phyloP scores from a whole-genome alignment of 2,797 vertebrate genomes.

The Helarctos malayanus region DNA sequence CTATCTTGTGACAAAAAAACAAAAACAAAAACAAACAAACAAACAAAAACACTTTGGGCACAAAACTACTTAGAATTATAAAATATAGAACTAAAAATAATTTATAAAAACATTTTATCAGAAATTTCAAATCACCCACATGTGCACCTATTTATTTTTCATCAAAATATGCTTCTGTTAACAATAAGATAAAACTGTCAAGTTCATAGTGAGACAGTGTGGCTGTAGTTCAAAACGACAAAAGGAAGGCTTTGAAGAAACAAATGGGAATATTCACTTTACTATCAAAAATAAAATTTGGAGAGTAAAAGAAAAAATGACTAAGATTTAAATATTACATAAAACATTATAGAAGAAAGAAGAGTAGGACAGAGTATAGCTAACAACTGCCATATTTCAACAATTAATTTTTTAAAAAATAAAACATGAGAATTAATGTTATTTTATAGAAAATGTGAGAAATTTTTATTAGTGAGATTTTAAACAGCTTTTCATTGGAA shows the following conservation, averaged over 20 bases:
- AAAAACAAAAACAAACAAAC: neutral
- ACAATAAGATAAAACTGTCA: neutral
- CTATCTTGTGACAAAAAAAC: neutral
- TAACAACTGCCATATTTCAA: neutral
- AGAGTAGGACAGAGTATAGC: neutral
- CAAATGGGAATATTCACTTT: neutral
- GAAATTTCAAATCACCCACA: neutral
- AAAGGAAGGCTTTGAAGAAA: neutral
- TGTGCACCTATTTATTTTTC: neutral
- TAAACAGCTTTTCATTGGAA: neutral
- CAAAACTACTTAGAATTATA: conserved; percentile 13
- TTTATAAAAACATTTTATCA: conserved; percentile 20
- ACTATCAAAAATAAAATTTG: neutral
- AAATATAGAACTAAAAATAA: neutral
- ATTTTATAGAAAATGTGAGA: neutral
- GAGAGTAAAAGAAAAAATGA: neutral
- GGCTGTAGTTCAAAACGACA: neutral
- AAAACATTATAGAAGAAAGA: neutral
- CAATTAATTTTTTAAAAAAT: neutral
- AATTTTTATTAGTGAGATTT: neutral
- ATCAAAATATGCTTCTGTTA: conserved; percentile 5
- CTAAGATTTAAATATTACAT: neutral
- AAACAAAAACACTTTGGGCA: neutral
- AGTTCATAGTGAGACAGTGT: neutral
- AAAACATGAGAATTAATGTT: neutral